phyloP scores from a whole-genome alignment of 53 echinoderm and acorn worm species.

The Crossaster papposus region DNA sequence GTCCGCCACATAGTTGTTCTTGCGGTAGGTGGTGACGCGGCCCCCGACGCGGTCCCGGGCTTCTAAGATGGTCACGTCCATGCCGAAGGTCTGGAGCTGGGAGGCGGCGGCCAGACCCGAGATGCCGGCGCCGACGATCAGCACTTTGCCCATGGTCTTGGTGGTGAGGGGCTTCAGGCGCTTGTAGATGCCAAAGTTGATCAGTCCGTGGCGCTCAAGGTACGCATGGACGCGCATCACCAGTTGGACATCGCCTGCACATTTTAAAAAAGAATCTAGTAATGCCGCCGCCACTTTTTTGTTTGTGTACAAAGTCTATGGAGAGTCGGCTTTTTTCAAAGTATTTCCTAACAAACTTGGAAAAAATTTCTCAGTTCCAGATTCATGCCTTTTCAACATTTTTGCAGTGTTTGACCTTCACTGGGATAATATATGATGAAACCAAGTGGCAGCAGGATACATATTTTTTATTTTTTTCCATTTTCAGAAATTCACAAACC shows the following conservation, averaged over 20 bases:
- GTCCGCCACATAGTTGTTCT: slow-evolving; percentile 95
- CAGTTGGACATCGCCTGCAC: slow-evolving; percentile 86
- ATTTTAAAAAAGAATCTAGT: no score
- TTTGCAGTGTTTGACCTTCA: no score
- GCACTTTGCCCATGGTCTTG: slow-evolving; percentile 72
- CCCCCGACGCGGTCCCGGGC: slow-evolving; percentile 96
- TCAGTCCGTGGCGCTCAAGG: slow-evolving; percentile 92
- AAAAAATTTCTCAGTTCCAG: no score
- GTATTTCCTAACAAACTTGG: no score
- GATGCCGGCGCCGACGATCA: slow-evolving; percentile 88
- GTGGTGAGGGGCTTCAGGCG: slow-evolving; percentile 80
- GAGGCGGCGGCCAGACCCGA: slow-evolving; percentile 92
- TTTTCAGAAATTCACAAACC: background rate
- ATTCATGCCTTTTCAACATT: no score
- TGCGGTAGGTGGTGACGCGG: slow-evolving; percentile 94
- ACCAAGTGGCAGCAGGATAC: no score
- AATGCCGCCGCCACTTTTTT: no score
- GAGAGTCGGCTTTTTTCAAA: no score
- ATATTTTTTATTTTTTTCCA: no score
- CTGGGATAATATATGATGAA: no score
- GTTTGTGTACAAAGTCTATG: no score
- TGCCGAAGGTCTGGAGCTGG: slow-evolving; percentile 92
- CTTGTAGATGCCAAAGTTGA: slow-evolving; percentile 97
- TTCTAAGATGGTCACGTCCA: slow-evolving; percentile 92
- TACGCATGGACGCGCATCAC: slow-evolving; percentile 95